These are phyloP conservation scores for Thecocarcelia acutangulata DNA, from an alignment of 2,888 invertebrate genomes.

Conservation along the genomic window DNA sequence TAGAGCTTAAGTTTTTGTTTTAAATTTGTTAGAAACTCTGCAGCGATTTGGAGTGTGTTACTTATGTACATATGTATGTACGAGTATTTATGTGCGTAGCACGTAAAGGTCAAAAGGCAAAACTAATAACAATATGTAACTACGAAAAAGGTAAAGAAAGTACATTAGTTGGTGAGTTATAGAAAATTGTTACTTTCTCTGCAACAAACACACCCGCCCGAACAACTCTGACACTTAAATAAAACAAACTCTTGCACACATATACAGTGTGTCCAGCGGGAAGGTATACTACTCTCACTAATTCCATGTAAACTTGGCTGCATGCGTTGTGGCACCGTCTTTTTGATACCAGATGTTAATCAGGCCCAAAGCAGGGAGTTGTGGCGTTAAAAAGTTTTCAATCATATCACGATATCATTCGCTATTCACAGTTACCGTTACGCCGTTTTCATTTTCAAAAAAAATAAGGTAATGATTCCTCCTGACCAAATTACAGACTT, in stretches of 20 bases:
- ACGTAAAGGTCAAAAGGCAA: neutral
- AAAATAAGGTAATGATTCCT: no score
- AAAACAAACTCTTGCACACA: neutral
- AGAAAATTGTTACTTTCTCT: slow-evolving; percentile 15
- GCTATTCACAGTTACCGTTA: no score
- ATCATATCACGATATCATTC: no score
- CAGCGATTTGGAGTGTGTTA: slow-evolving; percentile 10
- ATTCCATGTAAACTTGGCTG: no score
- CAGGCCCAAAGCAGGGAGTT: no score
- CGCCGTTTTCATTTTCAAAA: no score
- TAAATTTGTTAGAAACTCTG: neutral
- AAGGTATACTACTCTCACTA: no score
- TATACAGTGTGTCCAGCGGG: no score
- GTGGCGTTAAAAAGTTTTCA: no score
- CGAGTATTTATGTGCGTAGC: neutral
- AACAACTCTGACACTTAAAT: neutral
- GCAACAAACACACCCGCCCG: neutral
- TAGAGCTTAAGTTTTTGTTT: neutral
- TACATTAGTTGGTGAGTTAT: slow-evolving; percentile 22
- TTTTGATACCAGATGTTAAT: no score
- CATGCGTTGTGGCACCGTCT: no score
- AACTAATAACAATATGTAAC: neutral
- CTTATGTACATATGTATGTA: neutral
- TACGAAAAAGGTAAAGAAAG: slow-evolving; percentile 3
- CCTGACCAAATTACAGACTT: no score